Evolutionary conservation across 2,888 invertebrate genomes (phyloP).

Genomic region (Auanema freiburgensis): DNA sequence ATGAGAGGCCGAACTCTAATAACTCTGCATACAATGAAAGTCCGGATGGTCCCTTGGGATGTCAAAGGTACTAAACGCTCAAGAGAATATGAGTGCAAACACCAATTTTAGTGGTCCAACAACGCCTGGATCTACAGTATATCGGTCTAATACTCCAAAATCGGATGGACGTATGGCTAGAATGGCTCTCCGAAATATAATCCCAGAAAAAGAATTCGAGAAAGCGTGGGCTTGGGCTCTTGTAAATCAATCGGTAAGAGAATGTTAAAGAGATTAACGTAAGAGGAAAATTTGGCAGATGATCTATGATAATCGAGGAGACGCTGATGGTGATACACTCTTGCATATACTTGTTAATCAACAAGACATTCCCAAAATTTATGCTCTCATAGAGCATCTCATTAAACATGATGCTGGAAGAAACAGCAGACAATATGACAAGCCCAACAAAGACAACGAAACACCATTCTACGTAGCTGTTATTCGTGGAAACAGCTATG

Average conservation of each 20-base stretch:
- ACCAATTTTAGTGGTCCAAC: slow-evolving; percentile 32
- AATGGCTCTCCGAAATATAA: slow-evolving; percentile 50
- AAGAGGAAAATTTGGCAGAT: no score
- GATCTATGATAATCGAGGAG: slow-evolving; percentile 18
- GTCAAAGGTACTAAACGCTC: slow-evolving; percentile 22
- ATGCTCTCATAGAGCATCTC: slow-evolving; percentile 62
- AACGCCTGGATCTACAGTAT: slow-evolving; percentile 32
- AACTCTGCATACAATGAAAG: slow-evolving; percentile 53
- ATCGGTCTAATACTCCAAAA: slow-evolving; percentile 32
- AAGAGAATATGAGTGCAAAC: background rate
- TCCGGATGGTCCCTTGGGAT: slow-evolving; percentile 53
- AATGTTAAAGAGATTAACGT: background rate
- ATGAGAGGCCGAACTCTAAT: slow-evolving; percentile 60
- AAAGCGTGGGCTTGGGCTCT: slow-evolving; percentile 62
- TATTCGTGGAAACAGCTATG: slow-evolving; percentile 47
- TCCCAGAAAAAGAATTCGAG: slow-evolving; percentile 54
- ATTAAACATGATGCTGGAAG: slow-evolving; percentile 46
- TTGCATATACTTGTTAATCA: slow-evolving; percentile 63
- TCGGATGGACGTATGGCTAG: slow-evolving; percentile 44
- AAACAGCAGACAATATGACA: slow-evolving; percentile 53
- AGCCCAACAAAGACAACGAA: slow-evolving; percentile 58
- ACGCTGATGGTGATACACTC: slow-evolving; percentile 62
- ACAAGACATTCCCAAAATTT: slow-evolving; percentile 60
- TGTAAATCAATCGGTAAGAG: background rate
- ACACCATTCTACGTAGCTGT: slow-evolving; percentile 63